A percentile compares a stretch with the other conserved stretches of the same genome.
These are phyloP conservation scores for Pyrocoelia pectoralis DNA, from an alignment of 2,888 invertebrate genomes.

Conservation along the genomic window DNA sequence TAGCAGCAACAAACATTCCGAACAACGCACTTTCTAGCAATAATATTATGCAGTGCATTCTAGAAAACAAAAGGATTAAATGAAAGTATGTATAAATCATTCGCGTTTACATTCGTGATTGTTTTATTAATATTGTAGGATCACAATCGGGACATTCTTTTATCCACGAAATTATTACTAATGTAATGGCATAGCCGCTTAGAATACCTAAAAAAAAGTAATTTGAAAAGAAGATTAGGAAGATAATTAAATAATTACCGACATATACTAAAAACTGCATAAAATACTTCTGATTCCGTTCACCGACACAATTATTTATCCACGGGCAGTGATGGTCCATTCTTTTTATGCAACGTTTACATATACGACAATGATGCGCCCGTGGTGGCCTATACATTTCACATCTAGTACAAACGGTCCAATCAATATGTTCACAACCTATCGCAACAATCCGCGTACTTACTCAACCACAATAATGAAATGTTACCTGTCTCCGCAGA, in stretches of 20 bases:
- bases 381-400: constrained; percentile 84
- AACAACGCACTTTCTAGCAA: constrained; percentile 84
- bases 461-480: neutral
- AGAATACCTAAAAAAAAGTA: constrained; percentile 61
- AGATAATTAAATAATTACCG: no score
- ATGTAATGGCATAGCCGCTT: constrained; percentile 71
- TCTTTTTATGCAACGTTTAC: constrained; percentile 79
- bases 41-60: constrained; percentile 84
- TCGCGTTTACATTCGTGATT: constrained; percentile 74
- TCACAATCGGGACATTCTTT: constrained; percentile 73
- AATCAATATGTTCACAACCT: constrained; percentile 68
- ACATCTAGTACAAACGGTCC: constrained; percentile 84
- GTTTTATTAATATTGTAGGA: constrained; percentile 70
- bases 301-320: constrained; percentile 95
- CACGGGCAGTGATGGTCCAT: constrained; percentile 92
- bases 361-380: constrained; percentile 89
- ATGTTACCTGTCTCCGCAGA: constrained; percentile 62
- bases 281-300: constrained; percentile 91
- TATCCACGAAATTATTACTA: constrained; percentile 78
- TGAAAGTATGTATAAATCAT: no score
- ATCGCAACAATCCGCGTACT: neutral
- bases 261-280: constrained; percentile 87
- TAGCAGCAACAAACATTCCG: constrained; percentile 87
- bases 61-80: constrained; percentile 63
- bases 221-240: no score